These are phyloP conservation scores for Pelusios castaneus DNA, from an alignment of 2,113 vertebrate genomes.

Conservation along the genomic window DNA sequence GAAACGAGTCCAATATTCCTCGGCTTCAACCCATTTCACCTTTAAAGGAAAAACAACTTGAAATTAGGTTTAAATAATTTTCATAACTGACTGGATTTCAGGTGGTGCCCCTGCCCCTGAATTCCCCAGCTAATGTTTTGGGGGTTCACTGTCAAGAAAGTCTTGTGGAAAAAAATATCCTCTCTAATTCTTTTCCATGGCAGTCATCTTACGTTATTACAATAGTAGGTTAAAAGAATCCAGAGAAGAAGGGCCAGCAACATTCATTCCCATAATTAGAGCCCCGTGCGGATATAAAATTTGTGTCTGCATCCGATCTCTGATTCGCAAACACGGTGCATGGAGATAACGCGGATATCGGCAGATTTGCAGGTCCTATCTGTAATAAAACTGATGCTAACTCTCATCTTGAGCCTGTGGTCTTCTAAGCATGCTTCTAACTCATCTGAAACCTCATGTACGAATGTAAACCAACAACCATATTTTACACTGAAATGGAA, in stretches of 20 bases:
- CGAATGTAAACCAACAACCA: neutral
- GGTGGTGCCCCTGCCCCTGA: neutral
- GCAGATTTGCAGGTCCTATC: too few relatives aligned
- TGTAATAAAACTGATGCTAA: neutral
- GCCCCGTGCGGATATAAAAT: too few relatives aligned
- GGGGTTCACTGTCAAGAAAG: rapidly evolving
- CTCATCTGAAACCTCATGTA: neutral
- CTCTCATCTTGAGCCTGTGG: neutral
- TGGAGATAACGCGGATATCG: too few relatives aligned
- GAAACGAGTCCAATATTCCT: neutral
- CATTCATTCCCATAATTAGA: neutral
- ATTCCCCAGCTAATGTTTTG: neutral
- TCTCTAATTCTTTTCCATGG: neutral
- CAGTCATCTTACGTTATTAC: neutral
- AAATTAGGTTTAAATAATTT: neutral
- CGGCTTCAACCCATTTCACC: neutral
- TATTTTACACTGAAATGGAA: neutral
- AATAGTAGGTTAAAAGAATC: neutral
- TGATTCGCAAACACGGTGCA: neutral
- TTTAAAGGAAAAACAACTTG: neutral
- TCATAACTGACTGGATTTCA: neutral
- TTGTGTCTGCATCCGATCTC: too few relatives aligned
- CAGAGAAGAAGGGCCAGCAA: neutral
- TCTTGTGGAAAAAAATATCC: neutral
- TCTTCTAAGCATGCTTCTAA: neutral